Percentiles rank a stretch among this genome's conserved stretches.
These are phyloP conservation scores for Numenius arquata DNA, from an alignment of 2,113 vertebrate genomes.

Conservation along the genomic window DNA sequence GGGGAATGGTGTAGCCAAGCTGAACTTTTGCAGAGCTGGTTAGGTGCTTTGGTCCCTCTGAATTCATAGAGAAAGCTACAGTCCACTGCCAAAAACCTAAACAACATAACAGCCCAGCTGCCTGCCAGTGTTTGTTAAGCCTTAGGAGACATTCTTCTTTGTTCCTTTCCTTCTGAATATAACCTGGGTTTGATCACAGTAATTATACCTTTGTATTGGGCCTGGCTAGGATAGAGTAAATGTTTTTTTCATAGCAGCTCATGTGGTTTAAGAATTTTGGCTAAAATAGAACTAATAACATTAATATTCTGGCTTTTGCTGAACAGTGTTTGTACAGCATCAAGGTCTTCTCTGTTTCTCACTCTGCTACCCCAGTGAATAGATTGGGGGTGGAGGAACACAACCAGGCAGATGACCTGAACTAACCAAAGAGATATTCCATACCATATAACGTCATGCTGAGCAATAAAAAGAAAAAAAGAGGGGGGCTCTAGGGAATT, in stretches of 20 bases:
- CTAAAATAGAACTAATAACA: neutral
- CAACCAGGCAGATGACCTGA: neutral
- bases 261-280: neutral
- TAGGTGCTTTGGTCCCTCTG: neutral
- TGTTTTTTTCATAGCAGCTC: neutral
- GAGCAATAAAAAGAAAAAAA: neutral
- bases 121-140: neutral
- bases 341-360: neutral
- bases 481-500: neutral
- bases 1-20: neutral
- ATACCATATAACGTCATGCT: neutral
- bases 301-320: neutral
- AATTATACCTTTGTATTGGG: neutral
- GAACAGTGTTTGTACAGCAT: neutral
- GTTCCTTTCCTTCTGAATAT: neutral
- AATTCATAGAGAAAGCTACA: neutral
- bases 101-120: neutral
- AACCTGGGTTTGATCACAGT: neutral
- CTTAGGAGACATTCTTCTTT: neutral
- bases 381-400: neutral
- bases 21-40: neutral
- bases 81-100: neutral
- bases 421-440: neutral
- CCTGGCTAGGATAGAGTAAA: neutral
- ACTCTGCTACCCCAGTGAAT: neutral